Base-by-base conservation (phyloP, 2,888 invertebrate species). In the Micropterix aruncella region DNA sequence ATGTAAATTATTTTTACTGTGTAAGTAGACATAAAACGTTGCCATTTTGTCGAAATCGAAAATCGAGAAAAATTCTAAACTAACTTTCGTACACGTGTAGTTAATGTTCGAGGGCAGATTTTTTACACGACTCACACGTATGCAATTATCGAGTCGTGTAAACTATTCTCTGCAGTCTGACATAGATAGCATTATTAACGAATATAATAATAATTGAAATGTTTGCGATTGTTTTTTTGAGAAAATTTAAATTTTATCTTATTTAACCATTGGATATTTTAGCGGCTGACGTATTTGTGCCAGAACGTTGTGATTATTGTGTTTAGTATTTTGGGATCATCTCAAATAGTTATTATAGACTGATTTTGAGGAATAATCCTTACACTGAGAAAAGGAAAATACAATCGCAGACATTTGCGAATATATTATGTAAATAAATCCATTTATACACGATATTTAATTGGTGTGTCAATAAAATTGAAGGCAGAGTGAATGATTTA, bases 371-470 rank as follows among this genome's bases (percentile, higher is more conserved):
- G n/a, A n/a, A n/a, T n/a, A n/a, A n/a, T n/a, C n/a, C n/a, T n/a
- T n/a, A n/a, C n/a, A n/a, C n/a, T n/a, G n/a, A n/a, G n/a, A n/a
- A n/a, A n/a, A n/a, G n/a, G n/a, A n/a, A n/a, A n/a, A n/a, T n/a
- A n/a, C 16, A 41, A n/a, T 36, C 41, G 37, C 12, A 14, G 37
- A 37, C 37, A 18, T 16, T 18, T 42, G 17, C 19, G 42, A 42
- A 42, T 37, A 36, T 17, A 36, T 37, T 16, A 37, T 37, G 16
- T 36, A 16, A 16, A 40, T 41, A 41, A 19, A 41, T 7, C 16
- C 15, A 41, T 19, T 19, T 19, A 40, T 40, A 40, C 40, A 40
- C 17, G 17, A 40, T 41, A 41, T 41, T 41, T 19, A 19, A 41
- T 41, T 41, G 19, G 19, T 19, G 14, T 19, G 14, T 41, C 17